phyloP scores from a whole-genome alignment of 2,113 vertebrate species.

The Chionis minor region DNA sequence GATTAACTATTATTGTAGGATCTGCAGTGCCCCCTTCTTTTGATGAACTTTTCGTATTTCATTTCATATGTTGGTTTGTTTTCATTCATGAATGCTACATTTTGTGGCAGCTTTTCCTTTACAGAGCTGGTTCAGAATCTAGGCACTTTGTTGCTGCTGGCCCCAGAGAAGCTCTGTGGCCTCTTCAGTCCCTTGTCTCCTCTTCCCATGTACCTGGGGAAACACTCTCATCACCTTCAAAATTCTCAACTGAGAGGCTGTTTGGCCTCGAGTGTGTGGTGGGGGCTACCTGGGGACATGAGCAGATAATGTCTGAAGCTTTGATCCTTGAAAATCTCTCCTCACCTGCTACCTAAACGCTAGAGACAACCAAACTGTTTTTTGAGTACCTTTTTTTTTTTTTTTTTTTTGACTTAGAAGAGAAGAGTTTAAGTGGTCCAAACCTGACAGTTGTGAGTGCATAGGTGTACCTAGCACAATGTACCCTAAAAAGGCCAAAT shows the following conservation, averaged over 20 bases:
- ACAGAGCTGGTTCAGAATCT: background rate
- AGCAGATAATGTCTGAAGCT: background rate
- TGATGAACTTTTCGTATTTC: background rate
- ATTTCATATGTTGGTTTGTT: background rate
- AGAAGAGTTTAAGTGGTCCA: background rate
- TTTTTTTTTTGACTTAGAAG: background rate
- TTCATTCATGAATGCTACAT: background rate
- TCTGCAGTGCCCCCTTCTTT: background rate
- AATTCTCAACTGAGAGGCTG: background rate
- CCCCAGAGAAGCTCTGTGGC: background rate
- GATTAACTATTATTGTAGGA: background rate
- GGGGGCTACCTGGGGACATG: background rate
- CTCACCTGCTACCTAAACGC: background rate
- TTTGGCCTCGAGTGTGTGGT: accelerated
- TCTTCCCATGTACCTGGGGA: no score
- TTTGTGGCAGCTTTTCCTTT: background rate
- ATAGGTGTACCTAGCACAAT: background rate
- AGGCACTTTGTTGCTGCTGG: background rate
- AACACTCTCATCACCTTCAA: no score
- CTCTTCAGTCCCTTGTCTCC: background rate
- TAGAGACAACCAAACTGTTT: accelerated
- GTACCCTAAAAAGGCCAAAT: background rate
- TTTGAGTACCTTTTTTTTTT: background rate
- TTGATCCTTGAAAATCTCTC: background rate
- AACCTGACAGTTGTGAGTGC: background rate